These are phyloP conservation scores for Scolopax mira DNA, from an alignment of 2,113 vertebrate species.

Conservation along the genomic window DNA sequence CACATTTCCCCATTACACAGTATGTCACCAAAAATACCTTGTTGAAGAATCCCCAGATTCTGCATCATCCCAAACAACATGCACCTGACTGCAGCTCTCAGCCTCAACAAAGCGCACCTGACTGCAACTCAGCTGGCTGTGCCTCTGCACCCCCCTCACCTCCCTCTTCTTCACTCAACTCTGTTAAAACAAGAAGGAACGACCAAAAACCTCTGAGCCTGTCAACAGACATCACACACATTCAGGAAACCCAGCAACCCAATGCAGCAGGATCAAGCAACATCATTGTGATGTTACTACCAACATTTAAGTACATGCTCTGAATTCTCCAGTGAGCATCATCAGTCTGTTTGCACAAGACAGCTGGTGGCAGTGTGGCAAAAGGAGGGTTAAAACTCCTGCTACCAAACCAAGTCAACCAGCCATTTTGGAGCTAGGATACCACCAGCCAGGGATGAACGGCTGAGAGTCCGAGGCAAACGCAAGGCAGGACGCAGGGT, in stretches of 20 bases:
- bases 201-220: neutral
- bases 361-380: rapidly evolving
- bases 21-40: neutral
- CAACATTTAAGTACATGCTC: neutral
- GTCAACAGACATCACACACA: neutral
- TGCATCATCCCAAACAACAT: neutral
- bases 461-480: rapidly evolving
- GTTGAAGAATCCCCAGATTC: neutral
- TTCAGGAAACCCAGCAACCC: neutral
- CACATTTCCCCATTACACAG: rapidly evolving
- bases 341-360: neutral
- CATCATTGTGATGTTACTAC: neutral
- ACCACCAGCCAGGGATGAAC: neutral
- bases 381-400: neutral
- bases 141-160: neutral
- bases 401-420: neutral
- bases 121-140: neutral
- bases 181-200: neutral
- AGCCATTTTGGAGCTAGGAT: neutral
- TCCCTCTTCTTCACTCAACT: neutral
- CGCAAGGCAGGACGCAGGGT: rapidly evolving
- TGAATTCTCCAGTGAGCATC: rapidly evolving
- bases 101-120: neutral
- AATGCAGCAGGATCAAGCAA: neutral
- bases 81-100: neutral